A percentile compares a stretch with the other conserved stretches of the same genome.
phyloP scores from a whole-genome alignment of 2,113 vertebrate genomes.

The Pseudopodoces humilis region DNA sequence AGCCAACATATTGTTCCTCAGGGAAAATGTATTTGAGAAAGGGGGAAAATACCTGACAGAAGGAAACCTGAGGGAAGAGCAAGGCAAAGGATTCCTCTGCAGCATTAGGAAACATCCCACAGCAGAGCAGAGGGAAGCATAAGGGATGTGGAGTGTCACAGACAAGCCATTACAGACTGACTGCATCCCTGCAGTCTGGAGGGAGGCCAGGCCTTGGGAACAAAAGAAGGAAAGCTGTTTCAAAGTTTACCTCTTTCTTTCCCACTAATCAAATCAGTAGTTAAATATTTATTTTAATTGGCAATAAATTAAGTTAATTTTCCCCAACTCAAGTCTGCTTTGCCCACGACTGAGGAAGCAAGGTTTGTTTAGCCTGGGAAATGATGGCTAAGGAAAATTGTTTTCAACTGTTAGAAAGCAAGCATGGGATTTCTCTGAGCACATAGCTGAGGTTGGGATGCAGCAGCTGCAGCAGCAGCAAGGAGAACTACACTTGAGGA shows the following conservation, averaged over 20 bases:
- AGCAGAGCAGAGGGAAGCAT: rapidly evolving
- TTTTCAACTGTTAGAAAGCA: not conserved
- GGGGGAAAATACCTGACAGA: not conserved
- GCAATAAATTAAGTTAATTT: not conserved
- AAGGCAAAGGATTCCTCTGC: not conserved
- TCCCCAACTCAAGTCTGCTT: not conserved
- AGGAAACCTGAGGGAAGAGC: not conserved
- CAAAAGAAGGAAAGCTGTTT: not conserved
- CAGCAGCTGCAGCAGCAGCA: not conserved
- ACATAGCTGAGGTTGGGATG: not conserved
- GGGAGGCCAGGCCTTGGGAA: not conserved
- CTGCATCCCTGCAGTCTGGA: not conserved
- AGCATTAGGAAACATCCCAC: not conserved
- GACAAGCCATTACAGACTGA: not conserved
- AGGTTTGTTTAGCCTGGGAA: not conserved
- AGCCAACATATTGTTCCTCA: not conserved
- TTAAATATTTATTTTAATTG: not conserved
- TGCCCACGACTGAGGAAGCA: not conserved
- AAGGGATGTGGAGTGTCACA: not conserved
- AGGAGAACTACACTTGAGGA: not conserved
- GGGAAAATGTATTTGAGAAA: not conserved
- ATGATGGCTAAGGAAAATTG: not conserved
- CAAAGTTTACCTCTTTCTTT: not conserved
- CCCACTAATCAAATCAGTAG: not conserved
- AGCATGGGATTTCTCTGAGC: not conserved